These are phyloP conservation scores for Aselliscus stoliczkanus DNA, from an alignment of 2,797 vertebrate species.

Conservation along the genomic window DNA sequence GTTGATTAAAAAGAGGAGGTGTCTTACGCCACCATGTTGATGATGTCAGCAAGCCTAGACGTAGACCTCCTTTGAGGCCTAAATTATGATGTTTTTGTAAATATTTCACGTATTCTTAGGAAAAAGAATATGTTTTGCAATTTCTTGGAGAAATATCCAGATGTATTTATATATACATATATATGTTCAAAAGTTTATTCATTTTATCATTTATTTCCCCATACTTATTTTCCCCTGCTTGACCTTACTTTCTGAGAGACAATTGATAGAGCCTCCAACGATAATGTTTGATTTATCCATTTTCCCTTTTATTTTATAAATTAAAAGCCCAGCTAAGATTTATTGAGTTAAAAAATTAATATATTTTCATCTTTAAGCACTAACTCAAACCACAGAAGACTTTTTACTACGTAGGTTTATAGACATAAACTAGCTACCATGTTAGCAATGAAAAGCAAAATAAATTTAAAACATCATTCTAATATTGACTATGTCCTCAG, in stretches of 20 bases:
- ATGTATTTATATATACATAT: neutral
- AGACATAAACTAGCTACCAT: neutral
- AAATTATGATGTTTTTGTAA: neutral
- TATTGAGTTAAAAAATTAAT: neutral
- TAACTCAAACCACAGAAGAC: neutral
- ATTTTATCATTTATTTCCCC: neutral
- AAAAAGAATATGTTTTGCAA: neutral
- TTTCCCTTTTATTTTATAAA: neutral
- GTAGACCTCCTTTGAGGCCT: neutral
- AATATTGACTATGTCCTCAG: neutral
- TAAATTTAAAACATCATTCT: neutral
- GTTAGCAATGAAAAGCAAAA: neutral
- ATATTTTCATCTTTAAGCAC: neutral
- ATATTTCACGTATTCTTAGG: neutral
- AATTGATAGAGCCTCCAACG: neutral
- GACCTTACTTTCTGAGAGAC: neutral
- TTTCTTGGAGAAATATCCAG: neutral
- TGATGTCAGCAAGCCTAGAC: neutral
- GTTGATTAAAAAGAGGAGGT: neutral
- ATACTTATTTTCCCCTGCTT: neutral
- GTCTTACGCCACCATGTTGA: neutral
- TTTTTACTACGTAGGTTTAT: neutral
- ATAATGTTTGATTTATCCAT: neutral
- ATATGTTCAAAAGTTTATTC: neutral
- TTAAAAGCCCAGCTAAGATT: neutral